These are phyloP conservation scores for Muntiacus muntjak DNA, from an alignment of 2,113 vertebrate species.

Conservation along the genomic window DNA sequence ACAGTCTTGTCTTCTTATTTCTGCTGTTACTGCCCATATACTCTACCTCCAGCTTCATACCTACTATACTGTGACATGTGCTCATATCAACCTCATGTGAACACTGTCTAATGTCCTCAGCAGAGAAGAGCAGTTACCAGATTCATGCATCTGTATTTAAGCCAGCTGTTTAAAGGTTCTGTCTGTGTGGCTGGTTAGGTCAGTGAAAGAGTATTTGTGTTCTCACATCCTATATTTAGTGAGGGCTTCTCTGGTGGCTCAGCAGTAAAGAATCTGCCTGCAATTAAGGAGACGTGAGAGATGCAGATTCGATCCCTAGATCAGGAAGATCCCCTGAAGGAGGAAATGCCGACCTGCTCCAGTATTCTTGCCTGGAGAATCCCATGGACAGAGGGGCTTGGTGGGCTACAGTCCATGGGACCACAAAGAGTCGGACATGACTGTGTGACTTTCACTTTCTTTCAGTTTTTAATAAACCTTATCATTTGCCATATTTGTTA, in stretches of 20 bases:
- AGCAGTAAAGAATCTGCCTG: not conserved
- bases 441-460: not conserved
- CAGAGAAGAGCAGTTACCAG: not conserved
- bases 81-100: not conserved
- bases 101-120: not conserved
- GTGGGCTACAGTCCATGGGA: not conserved
- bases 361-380: not conserved
- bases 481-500: not conserved
- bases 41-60: not conserved
- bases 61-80: not conserved
- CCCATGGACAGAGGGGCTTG: not conserved
- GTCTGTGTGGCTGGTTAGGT: not conserved
- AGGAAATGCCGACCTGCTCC: not conserved
- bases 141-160: not conserved
- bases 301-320: not conserved
- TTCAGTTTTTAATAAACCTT: not conserved
- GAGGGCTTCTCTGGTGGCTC: not conserved
- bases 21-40: not conserved
- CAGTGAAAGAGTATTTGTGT: not conserved
- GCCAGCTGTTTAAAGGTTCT: not conserved
- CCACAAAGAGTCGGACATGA: not conserved
- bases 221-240: not conserved
- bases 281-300: not conserved
- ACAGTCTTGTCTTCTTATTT: not conserved
- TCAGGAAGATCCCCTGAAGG: not conserved